Percentiles rank a stretch among this genome's conserved stretches.
Conservation (phyloP, 2,797 vertebrate species). For the Setipinna tenuifilis region DNA sequence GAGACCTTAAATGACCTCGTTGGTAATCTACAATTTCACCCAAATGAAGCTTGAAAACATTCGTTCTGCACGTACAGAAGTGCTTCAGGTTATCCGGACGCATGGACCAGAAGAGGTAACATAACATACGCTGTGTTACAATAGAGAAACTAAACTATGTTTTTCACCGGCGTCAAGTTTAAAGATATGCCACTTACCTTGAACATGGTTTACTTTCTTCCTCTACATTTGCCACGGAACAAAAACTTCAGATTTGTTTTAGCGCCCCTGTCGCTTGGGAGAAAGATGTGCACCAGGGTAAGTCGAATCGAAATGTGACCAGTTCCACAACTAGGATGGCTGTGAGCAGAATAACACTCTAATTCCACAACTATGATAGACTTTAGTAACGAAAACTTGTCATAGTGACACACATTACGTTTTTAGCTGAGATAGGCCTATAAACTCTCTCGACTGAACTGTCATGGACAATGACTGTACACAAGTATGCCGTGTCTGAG, state of each 20-base stretch:
- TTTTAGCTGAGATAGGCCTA: no score
- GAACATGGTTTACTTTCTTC: slow-evolving; percentile 20
- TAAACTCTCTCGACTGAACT: neutral
- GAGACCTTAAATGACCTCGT: slow-evolving; percentile 14
- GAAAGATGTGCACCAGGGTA: neutral
- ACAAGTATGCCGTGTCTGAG: neutral
- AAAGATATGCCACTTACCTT: neutral
- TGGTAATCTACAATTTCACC: neutral
- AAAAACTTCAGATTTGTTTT: neutral
- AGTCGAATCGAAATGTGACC: no score
- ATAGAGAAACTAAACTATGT: neutral
- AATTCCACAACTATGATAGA: no score
- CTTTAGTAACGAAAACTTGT: no score
- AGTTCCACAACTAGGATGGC: no score
- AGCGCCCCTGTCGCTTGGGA: neutral
- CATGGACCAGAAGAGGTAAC: neutral
- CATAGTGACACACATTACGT: no score
- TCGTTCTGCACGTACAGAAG: neutral
- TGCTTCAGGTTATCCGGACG: no score
- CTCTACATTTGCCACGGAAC: neutral
- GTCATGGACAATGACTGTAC: no score
- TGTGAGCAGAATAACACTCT: no score
- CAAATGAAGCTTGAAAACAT: neutral
- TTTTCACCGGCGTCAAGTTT: neutral
- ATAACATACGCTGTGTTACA: neutral